Evolutionary conservation across 1,140 invertebrate species (phyloP).

Genomic region (Drosophila setifemur): DNA sequence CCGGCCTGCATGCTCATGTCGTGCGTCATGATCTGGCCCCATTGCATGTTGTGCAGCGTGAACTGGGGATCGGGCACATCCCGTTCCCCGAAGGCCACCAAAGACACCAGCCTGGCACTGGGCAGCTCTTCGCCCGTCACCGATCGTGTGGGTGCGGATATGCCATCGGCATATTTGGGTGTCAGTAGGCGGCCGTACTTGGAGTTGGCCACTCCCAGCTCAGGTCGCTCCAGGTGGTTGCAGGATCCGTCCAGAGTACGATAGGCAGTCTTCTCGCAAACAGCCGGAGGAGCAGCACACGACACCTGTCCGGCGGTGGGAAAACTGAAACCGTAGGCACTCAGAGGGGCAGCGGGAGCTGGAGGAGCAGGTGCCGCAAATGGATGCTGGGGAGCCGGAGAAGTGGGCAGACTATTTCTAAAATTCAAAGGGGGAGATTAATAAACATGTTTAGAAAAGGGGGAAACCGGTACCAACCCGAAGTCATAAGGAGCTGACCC

Average conservation of each 20-base stretch:
- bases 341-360: not conserved
- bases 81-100: constrained; percentile 86
- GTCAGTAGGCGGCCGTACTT: constrained; percentile 89
- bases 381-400: constrained; percentile 58
- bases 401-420: constrained; percentile 65
- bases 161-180: constrained; percentile 91
- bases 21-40: constrained; percentile 94
- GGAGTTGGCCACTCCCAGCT: constrained; percentile 88
- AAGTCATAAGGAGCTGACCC: constrained; percentile 29
- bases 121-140: constrained; percentile 87
- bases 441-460: too few species aligned
- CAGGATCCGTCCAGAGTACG: constrained; percentile 92
- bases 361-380: constrained; percentile 36
- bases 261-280: constrained; percentile 85
- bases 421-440: not conserved
- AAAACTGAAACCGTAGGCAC: constrained; percentile 52
- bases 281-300: constrained; percentile 81
- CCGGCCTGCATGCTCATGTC: constrained; percentile 91
- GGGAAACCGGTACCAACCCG: constrained; percentile 20
- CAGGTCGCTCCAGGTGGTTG: constrained; percentile 90
- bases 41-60: constrained; percentile 92
- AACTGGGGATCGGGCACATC: constrained; percentile 88
- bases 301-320: constrained; percentile 57
- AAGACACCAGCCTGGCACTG: constrained; percentile 87
- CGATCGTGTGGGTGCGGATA: constrained; percentile 86